Conservation (phyloP, 2,888 invertebrate genomes). For the Leptogaster cylindrica region DNA sequence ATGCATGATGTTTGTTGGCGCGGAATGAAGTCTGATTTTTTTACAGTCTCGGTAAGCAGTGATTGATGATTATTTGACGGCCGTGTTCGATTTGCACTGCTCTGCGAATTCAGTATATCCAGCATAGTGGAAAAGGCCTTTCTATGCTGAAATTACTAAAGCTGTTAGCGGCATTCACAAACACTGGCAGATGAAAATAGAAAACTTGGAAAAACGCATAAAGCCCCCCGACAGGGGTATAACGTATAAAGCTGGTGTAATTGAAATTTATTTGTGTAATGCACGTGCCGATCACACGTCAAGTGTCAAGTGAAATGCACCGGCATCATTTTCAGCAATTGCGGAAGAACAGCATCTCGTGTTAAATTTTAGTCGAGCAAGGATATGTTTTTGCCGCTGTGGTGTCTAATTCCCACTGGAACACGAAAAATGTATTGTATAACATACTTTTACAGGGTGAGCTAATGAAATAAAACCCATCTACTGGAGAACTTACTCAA, state of each 20-base stretch:
- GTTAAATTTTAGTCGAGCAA: too few species aligned
- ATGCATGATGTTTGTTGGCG: too few species aligned
- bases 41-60: not conserved
- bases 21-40: too few species aligned
- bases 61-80: slow-evolving; percentile 5
- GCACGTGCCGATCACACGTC: slow-evolving; percentile 23
- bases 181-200: not conserved
- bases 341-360: too few species aligned
- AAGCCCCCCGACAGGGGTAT: not conserved
- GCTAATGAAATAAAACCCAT: too few species aligned
- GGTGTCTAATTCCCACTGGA: too few species aligned
- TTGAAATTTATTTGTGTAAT: slow-evolving; percentile 4
- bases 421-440: too few species aligned
- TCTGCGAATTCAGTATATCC: not conserved
- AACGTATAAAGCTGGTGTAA: not conserved
- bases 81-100: not conserved
- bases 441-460: too few species aligned
- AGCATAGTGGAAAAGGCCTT: not conserved
- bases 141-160: not conserved
- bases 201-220: not conserved
- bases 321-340: not conserved
- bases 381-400: too few species aligned
- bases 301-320: slow-evolving; percentile 15
- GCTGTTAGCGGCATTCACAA: not conserved
- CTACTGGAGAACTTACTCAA: too few species aligned